phyloP scores from a whole-genome alignment of 2,888 invertebrate species.

The Agrochola macilenta region DNA sequence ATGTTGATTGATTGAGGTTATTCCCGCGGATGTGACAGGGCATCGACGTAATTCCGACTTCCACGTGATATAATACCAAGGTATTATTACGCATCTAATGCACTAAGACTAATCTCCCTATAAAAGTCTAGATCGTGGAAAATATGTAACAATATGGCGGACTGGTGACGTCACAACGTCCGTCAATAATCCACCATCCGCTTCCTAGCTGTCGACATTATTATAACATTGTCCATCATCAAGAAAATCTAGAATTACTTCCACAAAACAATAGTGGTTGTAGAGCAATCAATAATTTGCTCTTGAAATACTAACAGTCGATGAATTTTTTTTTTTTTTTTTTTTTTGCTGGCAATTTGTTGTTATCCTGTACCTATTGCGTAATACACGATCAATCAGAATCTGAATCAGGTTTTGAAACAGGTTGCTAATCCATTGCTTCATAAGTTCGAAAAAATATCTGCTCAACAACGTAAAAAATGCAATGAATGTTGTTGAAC shows the following conservation, averaged over 20 bases:
- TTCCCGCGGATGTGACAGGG: neutral
- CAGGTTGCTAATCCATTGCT: too few relatives aligned
- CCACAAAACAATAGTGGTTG: conserved; percentile 48
- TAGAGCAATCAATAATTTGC: conserved; percentile 43
- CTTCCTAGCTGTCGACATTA: conserved; percentile 56
- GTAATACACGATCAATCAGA: too few relatives aligned
- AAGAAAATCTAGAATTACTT: conserved; percentile 32
- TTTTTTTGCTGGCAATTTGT: conserved; percentile 19
- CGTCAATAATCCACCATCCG: conserved; percentile 38
- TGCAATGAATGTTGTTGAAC: too few relatives aligned
- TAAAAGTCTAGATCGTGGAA: conserved; percentile 6
- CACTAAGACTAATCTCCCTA: conserved; percentile 21
- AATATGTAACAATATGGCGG: conserved; percentile 39
- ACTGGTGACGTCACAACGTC: conserved; percentile 29
- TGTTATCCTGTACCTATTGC: too few relatives aligned
- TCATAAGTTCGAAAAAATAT: too few relatives aligned
- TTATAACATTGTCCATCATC: conserved; percentile 28
- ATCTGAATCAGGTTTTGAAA: too few relatives aligned
- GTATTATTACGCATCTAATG: neutral
- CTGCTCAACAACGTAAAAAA: too few relatives aligned
- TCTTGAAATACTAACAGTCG: conserved; percentile 16
- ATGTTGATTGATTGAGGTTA: neutral
- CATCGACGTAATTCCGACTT: neutral
- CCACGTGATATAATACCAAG: conserved; percentile 8
- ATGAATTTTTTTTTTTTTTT: neutral